phyloP scores from a whole-genome alignment of 2,797 vertebrate genomes.

The Sciurus vulgaris region DNA sequence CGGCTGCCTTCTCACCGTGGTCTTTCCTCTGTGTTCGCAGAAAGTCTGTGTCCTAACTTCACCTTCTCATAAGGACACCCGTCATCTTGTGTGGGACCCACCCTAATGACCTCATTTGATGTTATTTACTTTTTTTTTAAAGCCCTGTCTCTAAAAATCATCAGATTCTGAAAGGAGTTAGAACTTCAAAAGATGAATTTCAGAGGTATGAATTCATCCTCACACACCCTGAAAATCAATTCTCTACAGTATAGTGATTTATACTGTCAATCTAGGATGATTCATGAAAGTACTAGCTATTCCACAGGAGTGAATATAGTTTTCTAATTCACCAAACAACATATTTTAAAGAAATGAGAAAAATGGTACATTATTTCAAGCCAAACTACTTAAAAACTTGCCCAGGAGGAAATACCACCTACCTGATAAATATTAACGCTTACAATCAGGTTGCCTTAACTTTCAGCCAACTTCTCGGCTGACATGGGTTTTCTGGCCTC shows the following conservation, averaged over 20 bases:
- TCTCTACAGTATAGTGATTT: background rate
- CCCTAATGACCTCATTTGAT: background rate
- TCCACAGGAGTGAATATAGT: background rate
- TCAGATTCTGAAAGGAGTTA: background rate
- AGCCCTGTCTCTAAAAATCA: too few species aligned
- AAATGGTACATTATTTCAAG: constrained; percentile 28
- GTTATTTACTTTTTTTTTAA: background rate
- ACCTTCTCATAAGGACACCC: background rate
- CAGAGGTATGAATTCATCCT: background rate
- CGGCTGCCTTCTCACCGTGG: background rate
- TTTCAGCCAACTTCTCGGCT: background rate
- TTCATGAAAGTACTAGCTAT: background rate
- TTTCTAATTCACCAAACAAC: background rate
- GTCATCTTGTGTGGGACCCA: background rate
- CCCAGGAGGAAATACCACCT: background rate
- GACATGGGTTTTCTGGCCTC: background rate
- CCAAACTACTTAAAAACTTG: constrained; percentile 14
- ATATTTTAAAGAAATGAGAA: background rate
- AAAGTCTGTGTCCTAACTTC: background rate
- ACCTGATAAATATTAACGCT: constrained; percentile 42
- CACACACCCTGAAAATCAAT: background rate
- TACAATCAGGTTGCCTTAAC: background rate
- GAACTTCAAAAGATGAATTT: background rate
- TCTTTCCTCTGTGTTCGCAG: background rate
- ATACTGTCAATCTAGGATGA: background rate